Base-by-base conservation (phyloP, 92 coral and sea anemone genomes). In the Paramuricea clavata region DNA sequence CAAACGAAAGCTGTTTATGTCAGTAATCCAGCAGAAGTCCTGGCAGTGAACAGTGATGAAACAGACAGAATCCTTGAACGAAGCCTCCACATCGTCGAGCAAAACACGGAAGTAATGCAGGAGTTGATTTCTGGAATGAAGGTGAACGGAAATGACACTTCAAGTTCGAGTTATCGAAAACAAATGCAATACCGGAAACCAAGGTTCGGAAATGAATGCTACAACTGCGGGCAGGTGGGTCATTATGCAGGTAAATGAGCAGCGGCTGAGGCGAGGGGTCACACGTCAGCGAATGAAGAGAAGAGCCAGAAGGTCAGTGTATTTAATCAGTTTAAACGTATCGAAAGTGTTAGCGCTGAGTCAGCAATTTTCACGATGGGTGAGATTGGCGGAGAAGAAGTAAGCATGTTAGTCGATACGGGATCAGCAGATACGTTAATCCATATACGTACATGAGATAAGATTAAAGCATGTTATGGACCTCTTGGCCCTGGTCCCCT, bases 401-500 rank as follows among this genome's bases (percentile, higher is more conserved):
- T 81, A 0, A 67, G 81, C 33, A 81, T 87, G 87, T 74, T 87
- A 64, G 49, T 88, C 8, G 88, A 83, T 32, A 85, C 87, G 35
- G 90, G 92, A 10, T 76, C 93, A 22, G 90, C 86, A 11, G 85
- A 83, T 22, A 83, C 85, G 0, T 77, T 89, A 12, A 74, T 89
- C 2, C 86, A 89, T 47, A 74, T 36, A 67, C 76, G 67, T 34
- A 27, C 83, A 31, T 35, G 69, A 22, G 75, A 64, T 3, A 74
- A 33, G 49, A 25, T 84, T 9, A 22, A 25, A 16, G 41, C 21
- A 19, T 21, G n/a, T 21, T 27, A 57, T 49, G 54, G 69, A 21
- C 35, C 76, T n/a, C 30, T 49, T 42, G 90, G 69, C 35, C 68
- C 16, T 6, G 74, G 15, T 34, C 36, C 74, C 19, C 74, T 0